A percentile compares a stretch with the other conserved stretches of the same genome.
These are phyloP conservation scores for Agrotis segetum DNA, from an alignment of 2,888 invertebrate genomes.

Conservation along the genomic window DNA sequence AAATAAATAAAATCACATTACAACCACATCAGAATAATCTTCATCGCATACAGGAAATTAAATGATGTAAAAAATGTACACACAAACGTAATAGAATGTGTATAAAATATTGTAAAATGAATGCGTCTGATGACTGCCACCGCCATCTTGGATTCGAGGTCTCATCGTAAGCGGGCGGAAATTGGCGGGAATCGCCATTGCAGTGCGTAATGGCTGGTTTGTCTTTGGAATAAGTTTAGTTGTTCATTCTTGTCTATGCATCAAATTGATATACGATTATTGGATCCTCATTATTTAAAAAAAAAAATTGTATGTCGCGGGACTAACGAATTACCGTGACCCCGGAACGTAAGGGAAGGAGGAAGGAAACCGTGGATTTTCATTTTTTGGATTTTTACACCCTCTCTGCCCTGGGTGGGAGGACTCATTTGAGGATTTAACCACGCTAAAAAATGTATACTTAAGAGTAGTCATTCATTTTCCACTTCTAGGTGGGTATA, in stretches of 20 bases:
- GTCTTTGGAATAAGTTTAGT: slow-evolving; percentile 11
- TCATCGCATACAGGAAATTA: slow-evolving; percentile 58
- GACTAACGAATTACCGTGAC: no score
- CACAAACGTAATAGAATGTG: slow-evolving; percentile 57
- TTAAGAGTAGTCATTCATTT: no score
- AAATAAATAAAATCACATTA: slow-evolving; percentile 52
- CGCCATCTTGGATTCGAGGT: slow-evolving; percentile 58
- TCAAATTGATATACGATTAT: slow-evolving; percentile 9
- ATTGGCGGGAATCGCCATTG: slow-evolving; percentile 32
- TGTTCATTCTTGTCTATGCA: not conserved
- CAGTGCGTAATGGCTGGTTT: slow-evolving; percentile 17
- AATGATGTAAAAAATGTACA: slow-evolving; percentile 63
- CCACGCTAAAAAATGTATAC: no score
- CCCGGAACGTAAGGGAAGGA: no score
- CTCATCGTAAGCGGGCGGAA: slow-evolving; percentile 50
- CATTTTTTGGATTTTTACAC: no score
- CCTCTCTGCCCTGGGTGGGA: no score
- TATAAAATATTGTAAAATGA: slow-evolving; percentile 60
- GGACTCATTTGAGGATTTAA: no score
- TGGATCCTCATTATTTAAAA: no score
- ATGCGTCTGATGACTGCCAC: slow-evolving; percentile 56
- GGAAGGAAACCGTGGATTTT: no score
- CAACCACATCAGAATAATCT: slow-evolving; percentile 56
- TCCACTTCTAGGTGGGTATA: not conserved
- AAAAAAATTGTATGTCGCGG: no score